A percentile compares a stretch with the other conserved stretches of the same genome.
Conservation (phyloP, 2,113 vertebrate genomes). For the Nesogale talazaci region DNA sequence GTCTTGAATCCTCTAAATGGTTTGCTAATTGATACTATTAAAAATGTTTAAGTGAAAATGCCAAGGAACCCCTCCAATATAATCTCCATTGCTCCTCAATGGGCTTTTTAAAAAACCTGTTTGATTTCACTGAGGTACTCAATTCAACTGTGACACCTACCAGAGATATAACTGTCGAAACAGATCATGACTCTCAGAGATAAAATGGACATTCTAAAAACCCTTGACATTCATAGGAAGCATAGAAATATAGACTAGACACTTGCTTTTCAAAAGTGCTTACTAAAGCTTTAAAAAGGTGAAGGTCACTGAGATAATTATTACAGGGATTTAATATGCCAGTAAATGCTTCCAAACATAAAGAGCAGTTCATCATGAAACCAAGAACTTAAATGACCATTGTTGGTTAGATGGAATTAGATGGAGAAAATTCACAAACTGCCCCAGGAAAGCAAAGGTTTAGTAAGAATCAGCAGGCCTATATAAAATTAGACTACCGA, state of each 20-base stretch:
- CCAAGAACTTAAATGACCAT: not conserved
- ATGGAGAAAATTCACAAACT: slow-evolving; percentile 14
- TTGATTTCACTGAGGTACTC: slow-evolving; percentile 14
- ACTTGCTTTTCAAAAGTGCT: not conserved
- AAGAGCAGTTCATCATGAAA: not conserved
- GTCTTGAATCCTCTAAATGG: not conserved
- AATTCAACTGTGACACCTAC: not conserved
- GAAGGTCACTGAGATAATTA: not conserved
- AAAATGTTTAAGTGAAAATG: not conserved
- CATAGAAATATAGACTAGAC: not conserved
- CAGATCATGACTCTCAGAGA: not conserved
- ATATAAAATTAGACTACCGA: not conserved
- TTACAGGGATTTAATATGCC: not conserved
- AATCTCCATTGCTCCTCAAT: slow-evolving; percentile 34
- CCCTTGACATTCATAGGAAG: not conserved
- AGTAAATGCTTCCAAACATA: slow-evolving; percentile 34
- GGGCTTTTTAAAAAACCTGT: not conserved
- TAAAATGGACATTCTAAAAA: not conserved
- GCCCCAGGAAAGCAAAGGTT: accelerated
- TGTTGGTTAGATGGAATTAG: not conserved
- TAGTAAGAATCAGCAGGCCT: not conserved
- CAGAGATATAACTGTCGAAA: not conserved
- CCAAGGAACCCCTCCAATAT: not conserved
- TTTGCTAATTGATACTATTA: slow-evolving; percentile 28
- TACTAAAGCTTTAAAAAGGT: not conserved